Base-by-base conservation (phyloP, 2,113 vertebrate species). In the Cyphomyrus plagiostoma region DNA sequence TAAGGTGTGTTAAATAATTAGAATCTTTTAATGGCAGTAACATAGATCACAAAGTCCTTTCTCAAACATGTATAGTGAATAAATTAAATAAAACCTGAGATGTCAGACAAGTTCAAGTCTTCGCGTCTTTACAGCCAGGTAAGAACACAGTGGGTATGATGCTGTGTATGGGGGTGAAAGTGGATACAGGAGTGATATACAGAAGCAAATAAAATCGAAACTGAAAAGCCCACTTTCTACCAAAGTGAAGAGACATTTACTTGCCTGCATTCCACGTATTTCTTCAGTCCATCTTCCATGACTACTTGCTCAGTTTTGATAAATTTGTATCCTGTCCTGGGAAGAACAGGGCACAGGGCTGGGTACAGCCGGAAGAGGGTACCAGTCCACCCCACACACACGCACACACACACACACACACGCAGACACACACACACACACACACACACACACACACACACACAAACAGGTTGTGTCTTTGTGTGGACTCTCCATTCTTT, bases 1-100 rank as follows among this genome's bases (percentile, higher is more conserved):
- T 89, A n/a, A 56, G 77, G 35, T 89, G 50, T 49, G 53, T 39
- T 85, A 50, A 35, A 89, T 83, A 84, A 56, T 90, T 83, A 91
- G 48, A 50, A 91, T 90, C 89, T 83, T 90, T 83, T 89, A 91
- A 90, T 87, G 52, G 85, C 88, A 90, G 85, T 90, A 49, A 90
- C 90, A 92, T 89, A 92, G 89, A 89, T 48, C 45, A 89, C 86
- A 80, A 91, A 90, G 88, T 88, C 89, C 53, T 90, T 89, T 90
- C 46, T 91, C 90, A 90, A 90, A 89, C 90, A 89, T 86, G 90
- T 86, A 91, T 91, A 90, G 90, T 89, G 89, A 92, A 80, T 89
- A 91, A 90, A 91, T 90, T 88, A 77, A 92, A 93, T 92, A 92
- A 93, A 92, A 89, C 8, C 87, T 89, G 88, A 91, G 89, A 90